Evolutionary conservation across 2,888 invertebrate genomes (phyloP).

Genomic region (Gisinianus flammeolus): DNA sequence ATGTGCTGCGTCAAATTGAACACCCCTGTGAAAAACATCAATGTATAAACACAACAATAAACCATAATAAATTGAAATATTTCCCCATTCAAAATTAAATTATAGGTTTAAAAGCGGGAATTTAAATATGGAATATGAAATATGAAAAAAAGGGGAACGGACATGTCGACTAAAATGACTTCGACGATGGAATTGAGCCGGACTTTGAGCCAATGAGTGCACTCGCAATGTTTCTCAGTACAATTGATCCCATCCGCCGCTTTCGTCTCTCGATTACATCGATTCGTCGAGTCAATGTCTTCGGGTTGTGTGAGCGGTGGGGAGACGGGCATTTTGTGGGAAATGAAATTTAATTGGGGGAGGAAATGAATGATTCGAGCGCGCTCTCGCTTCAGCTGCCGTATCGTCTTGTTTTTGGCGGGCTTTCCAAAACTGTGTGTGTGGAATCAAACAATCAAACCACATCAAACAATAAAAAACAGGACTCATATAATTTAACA

Average conservation of each 20-base stretch:
- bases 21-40: slow-evolving; percentile 41
- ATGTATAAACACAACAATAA: background rate
- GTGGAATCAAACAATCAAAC: no score
- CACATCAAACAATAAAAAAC: no score
- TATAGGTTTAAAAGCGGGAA: background rate
- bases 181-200: slow-evolving; percentile 79
- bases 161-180: slow-evolving; percentile 77
- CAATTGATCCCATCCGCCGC: slow-evolving; percentile 69
- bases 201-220: slow-evolving; percentile 72
- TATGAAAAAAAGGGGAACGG: no score
- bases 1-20: slow-evolving; percentile 64
- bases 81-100: background rate
- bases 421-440: no score
- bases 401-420: background rate
- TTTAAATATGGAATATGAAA: background rate
- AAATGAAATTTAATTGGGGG: slow-evolving; percentile 85
- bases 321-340: slow-evolving; percentile 68
- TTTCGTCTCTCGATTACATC: slow-evolving; percentile 75
- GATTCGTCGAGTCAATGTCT: slow-evolving; percentile 68
- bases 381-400: background rate
- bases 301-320: slow-evolving; percentile 74
- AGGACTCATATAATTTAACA: no score
- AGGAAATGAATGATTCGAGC: slow-evolving; percentile 64
- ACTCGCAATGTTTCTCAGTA: slow-evolving; percentile 76
- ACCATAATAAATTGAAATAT: background rate